Conservation (phyloP, 2,888 invertebrate species). For the Drosophila ezoana region DNA sequence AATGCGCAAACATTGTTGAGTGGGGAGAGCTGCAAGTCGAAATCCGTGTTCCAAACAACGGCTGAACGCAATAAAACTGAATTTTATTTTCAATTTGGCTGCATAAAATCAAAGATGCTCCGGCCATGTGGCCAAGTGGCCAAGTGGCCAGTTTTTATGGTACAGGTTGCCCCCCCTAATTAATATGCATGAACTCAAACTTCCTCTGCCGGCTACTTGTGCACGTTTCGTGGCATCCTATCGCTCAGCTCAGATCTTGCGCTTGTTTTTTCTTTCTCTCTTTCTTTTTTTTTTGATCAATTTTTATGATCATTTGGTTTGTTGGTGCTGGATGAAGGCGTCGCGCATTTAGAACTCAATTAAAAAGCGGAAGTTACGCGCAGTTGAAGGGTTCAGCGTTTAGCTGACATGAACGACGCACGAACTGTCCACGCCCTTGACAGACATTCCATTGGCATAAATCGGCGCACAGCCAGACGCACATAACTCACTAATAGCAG, state of each 20-base stretch:
- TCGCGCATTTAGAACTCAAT: conserved; percentile 65
- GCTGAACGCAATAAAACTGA: conserved; percentile 39
- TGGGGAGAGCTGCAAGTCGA: background rate
- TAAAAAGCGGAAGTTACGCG: conserved; percentile 69
- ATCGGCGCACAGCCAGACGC: conserved; percentile 59
- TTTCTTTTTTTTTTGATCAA: conserved; percentile 22
- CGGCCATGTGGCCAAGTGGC: conserved; percentile 3
- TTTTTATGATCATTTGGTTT: conserved; percentile 21
- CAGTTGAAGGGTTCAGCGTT: conserved; percentile 1
- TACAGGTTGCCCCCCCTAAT: conserved; percentile 51
- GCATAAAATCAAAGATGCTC: conserved; percentile 50
- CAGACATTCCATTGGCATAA: conserved; percentile 75
- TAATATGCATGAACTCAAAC: conserved; percentile 71
- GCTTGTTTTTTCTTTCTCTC: conserved; percentile 1
- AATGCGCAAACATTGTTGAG: conserved; percentile 56
- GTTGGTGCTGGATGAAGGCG: conserved; percentile 40
- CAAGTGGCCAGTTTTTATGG: conserved; percentile 32
- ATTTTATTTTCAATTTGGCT: conserved; percentile 60
- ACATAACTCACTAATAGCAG: conserved; percentile 71
- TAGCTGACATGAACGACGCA: conserved; percentile 4
- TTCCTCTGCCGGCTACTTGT: conserved; percentile 50
- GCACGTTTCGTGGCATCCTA: conserved; percentile 44
- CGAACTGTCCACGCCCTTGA: conserved; percentile 71
- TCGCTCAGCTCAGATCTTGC: conserved; percentile 33
- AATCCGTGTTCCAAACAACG: conserved; percentile 3